Evolutionary conservation across 1,140 invertebrate species (phyloP), one percentile per base, ranked within the genome.

Genomic region (Aphaenogaster floridana): DNA sequence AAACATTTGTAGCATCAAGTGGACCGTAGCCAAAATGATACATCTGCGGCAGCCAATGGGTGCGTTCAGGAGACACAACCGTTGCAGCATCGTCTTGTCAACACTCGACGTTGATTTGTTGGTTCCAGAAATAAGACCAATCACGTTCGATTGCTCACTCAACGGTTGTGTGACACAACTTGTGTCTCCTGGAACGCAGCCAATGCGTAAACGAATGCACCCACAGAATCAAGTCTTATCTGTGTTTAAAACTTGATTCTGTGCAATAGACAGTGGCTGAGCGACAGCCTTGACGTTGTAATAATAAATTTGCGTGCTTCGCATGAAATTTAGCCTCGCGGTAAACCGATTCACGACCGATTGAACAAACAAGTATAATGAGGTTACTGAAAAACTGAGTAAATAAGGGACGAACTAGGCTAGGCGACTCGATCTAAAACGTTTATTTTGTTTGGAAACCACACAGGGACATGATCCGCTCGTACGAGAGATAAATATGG

Each of bases 401-500:
- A 64, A 63, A 63, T 78, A 63, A 78, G 15, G 6, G 45, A 15
- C n/a, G 7, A 15, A n/a, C 1, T 42, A 66, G 11, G 11, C 4
- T 5, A 68, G 15, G 21, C 45, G 21, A 42, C 34, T 39, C 34
- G 1, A 45, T 50, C 48, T 59, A 39, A 59, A 59, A 59, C n/a
- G 21, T 71, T 72, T 72, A 15, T 48, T 61, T 83, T 72, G 52
- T 45, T 71, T 71, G 15, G 17, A 3, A 61, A 74, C 21, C 11
- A n/a, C 7, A 34, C 68, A 74, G 68, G 39, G n/a, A 21, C 13
- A 61, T 72, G 9, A 59, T 59, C 28, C 13, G 3, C 7, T 54
- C 17, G 21, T 69, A 34, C 15, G 21, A 17, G 6, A 9, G 57
- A 50, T 2, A 50, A 88, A 8, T 1, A 94, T 94, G 94, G 90